Conservation (phyloP, 2,113 vertebrate species). For the Hiodon tergisus region DNA sequence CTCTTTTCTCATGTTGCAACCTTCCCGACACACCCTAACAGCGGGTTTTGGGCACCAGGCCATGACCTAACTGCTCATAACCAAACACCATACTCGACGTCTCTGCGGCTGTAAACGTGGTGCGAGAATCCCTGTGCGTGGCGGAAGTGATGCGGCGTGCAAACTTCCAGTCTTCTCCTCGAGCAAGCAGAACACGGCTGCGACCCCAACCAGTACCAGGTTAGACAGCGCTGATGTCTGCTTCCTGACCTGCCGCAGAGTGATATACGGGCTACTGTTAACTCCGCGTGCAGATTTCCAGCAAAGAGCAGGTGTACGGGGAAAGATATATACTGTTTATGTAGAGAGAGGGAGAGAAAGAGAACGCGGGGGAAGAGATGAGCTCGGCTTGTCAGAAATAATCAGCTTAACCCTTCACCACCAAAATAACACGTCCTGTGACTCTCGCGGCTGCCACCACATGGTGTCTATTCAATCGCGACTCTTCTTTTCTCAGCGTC, state of each 20-base stretch:
- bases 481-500: too few relatives aligned
- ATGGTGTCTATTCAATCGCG: too few relatives aligned
- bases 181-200: not conserved
- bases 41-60: too few relatives aligned
- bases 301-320: constrained; percentile 49
- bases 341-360: not conserved
- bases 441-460: too few relatives aligned
- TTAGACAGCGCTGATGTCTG: constrained; percentile 53
- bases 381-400: not conserved
- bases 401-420: not conserved
- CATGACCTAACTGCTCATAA: not conserved
- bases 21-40: too few relatives aligned
- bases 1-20: too few relatives aligned
- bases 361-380: not conserved
- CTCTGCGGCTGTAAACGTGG: not conserved
- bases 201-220: constrained; percentile 28
- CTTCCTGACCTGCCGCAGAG: constrained; percentile 50
- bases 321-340: constrained; percentile 38
- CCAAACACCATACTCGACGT: not conserved
- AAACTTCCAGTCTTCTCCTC: too few relatives aligned
- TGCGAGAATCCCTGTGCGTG: not conserved
- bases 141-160: too few relatives aligned
- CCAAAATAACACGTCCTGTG: too few relatives aligned
- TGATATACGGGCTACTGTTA: constrained; percentile 61
- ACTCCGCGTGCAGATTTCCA: constrained; percentile 59